Evolutionary conservation across 2,113 vertebrate species (phyloP).

Genomic region (Andinoacara biseriatus): DNA sequence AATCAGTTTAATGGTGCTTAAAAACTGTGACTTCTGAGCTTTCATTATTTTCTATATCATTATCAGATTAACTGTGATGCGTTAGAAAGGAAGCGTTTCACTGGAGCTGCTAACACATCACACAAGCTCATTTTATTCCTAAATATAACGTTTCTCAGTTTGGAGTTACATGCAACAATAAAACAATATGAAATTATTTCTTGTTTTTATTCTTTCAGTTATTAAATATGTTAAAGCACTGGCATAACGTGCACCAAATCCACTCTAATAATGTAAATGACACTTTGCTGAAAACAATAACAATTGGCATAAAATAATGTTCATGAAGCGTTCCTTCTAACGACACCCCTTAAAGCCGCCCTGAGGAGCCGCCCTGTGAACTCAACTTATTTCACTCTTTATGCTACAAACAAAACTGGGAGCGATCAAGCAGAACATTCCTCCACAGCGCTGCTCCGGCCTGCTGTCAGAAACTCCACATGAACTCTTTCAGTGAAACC

Average conservation of each 20-base stretch:
- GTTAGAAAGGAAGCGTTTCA: background rate
- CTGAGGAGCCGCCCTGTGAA: background rate
- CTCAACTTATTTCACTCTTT: background rate
- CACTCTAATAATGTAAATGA: background rate
- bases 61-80: background rate
- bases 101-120: background rate
- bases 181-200: too few species aligned
- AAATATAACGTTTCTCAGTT: too few species aligned
- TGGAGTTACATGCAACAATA: too few species aligned
- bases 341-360: background rate
- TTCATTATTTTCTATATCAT: slow-evolving; percentile 28
- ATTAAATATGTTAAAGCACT: too few species aligned
- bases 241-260: too few species aligned
- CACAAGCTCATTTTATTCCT: background rate
- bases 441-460: background rate
- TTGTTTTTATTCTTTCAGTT: too few species aligned
- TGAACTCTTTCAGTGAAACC: background rate
- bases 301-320: background rate
- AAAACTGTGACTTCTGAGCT: slow-evolving; percentile 26
- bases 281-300: background rate
- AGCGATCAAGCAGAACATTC: background rate
- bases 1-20: slow-evolving; percentile 17
- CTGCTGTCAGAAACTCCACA: background rate
- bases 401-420: background rate
- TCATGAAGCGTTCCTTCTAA: background rate